Base-by-base conservation (phyloP, 2,797 vertebrate genomes). In the Urophycis tenuis region DNA sequence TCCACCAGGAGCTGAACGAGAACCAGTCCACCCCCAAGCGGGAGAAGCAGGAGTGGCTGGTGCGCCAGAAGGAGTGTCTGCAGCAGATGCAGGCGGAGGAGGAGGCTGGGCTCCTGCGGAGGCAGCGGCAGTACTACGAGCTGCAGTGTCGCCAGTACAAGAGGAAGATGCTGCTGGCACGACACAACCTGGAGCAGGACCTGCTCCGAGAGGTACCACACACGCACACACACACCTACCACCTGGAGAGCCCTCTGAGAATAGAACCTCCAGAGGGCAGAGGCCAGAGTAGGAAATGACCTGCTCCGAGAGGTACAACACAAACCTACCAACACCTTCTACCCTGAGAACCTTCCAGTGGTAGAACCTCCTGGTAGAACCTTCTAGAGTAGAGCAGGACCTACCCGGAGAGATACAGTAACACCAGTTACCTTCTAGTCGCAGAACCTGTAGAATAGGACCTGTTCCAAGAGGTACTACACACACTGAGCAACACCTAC, bases 11-110 rank as follows among this genome's bases (percentile, higher is more conserved):
- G 78, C 93, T 97, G 72, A 96, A 96, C 41, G 96, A 97, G 90
- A 97, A 96, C 89, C 96, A 96, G 89, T 96, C 95, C 17, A 97
- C 96, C 0, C 96, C 96, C 25, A 97, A 96, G 89, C 90, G 96
- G 25, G 96, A 97, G 91, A 97, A 96, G 82, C 96, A 96, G 72
- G 96, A 97, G 81, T 97, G 96, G 96, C 87, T 97, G 85, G 92
- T 96, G 81, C 93, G 96, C 77, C 96, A 97, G 91, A 97, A 97
- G 86, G 96, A 97, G 86, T 96, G 95, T 85, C 90, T 96, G 78
- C 96, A 97, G 88, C 95, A 96, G 86, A 92, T 93, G 82, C 96
- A 97, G 89, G 95, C 96, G 0, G 95, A 96, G 84, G 96, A 97
- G 73, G 96, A 97, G 87, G 95, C 96, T 0, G 94, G 94, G 22